Evolutionary conservation across 2,888 invertebrate species (phyloP).

Genomic region (Pseudococcus viburni): DNA sequence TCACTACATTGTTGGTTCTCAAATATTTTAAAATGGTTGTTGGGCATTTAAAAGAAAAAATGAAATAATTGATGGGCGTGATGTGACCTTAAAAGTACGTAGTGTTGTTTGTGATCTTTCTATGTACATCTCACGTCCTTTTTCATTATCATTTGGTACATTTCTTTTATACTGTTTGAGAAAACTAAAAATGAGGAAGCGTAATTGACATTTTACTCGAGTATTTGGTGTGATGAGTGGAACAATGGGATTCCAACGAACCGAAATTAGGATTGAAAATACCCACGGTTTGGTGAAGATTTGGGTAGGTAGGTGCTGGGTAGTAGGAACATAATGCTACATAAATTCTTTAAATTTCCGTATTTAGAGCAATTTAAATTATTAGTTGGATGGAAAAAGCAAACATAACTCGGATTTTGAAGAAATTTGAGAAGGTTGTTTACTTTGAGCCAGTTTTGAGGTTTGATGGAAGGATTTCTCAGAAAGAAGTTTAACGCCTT

Average conservation of each 20-base stretch:
- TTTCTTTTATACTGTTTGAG: conserved; percentile 20
- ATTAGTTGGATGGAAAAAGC: too few relatives aligned
- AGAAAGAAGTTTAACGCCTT: too few relatives aligned
- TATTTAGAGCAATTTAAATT: too few relatives aligned
- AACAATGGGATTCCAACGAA: neutral
- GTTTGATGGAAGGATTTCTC: too few relatives aligned
- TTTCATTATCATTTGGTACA: neutral
- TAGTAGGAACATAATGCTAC: too few relatives aligned
- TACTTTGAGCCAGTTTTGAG: too few relatives aligned
- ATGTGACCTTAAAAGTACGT: conserved; percentile 16
- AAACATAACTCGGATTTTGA: too few relatives aligned
- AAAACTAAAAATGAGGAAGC: neutral
- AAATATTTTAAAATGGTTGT: neutral
- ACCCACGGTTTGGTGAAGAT: neutral
- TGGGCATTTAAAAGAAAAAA: neutral
- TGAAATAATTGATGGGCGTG: conserved; percentile 52
- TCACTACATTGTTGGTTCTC: neutral
- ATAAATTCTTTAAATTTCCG: too few relatives aligned
- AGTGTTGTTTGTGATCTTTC: conserved; percentile 15
- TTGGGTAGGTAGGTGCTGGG: too few relatives aligned
- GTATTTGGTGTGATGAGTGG: neutral
- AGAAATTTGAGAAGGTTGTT: too few relatives aligned
- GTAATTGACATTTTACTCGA: conserved; percentile 31
- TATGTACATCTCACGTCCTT: conserved; percentile 8
- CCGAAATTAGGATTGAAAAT: neutral